phyloP scores from a whole-genome alignment of 2,888 invertebrate genomes.

The Tuta absoluta region DNA sequence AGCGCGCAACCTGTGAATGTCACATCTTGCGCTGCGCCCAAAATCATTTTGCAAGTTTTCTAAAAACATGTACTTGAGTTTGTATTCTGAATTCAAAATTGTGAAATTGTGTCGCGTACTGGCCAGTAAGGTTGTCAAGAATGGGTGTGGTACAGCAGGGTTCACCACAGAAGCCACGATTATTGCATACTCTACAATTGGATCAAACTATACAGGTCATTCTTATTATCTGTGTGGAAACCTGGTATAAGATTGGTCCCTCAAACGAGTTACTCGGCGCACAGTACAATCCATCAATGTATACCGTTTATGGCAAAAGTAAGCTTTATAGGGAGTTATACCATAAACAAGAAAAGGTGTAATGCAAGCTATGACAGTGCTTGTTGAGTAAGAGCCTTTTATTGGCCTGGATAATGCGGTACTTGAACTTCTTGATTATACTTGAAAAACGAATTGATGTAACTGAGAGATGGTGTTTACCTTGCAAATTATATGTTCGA shows the following conservation, averaged over 20 bases:
- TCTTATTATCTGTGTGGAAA: too few relatives aligned
- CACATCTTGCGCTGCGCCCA: too few relatives aligned
- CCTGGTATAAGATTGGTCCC: too few relatives aligned
- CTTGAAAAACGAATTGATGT: constrained; percentile 2
- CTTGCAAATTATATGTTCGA: too few relatives aligned
- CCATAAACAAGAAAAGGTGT: neutral
- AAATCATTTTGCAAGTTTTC: too few relatives aligned
- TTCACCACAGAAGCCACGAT: neutral
- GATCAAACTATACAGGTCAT: too few relatives aligned
- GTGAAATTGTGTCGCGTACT: too few relatives aligned
- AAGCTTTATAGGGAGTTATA: neutral
- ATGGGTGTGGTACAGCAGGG: neutral
- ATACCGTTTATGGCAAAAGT: neutral
- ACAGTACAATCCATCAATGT: constrained; percentile 3
- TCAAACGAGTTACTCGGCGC: neutral
- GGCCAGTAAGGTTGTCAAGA: neutral
- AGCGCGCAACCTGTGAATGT: too few relatives aligned
- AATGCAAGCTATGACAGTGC: neutral
- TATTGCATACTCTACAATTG: neutral
- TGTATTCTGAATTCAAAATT: too few relatives aligned
- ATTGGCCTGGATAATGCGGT: neutral
- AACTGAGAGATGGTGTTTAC: too few relatives aligned
- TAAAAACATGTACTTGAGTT: too few relatives aligned
- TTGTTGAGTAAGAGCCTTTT: constrained; percentile 3
- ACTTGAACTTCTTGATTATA: neutral